Conservation (phyloP, 1,140 invertebrate genomes). For the Drosophila oshimai region DNA sequence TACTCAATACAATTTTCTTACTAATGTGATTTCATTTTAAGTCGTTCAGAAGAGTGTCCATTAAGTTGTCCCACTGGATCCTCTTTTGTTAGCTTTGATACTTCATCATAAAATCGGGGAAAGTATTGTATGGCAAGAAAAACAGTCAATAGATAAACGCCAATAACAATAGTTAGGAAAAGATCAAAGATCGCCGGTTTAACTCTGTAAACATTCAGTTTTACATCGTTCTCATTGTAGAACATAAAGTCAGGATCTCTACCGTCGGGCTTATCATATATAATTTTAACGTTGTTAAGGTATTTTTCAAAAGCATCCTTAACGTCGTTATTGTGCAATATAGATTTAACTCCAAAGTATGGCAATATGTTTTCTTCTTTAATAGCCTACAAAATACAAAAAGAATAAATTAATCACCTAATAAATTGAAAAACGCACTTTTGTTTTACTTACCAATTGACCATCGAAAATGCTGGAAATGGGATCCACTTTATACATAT, state of each 20-base stretch:
- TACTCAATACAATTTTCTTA: not conserved
- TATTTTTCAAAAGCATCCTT: slow-evolving; percentile 90
- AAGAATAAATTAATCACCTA: not conserved
- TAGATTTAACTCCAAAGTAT: slow-evolving; percentile 71
- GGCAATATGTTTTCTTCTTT: slow-evolving; percentile 62
- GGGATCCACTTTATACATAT: slow-evolving; percentile 90
- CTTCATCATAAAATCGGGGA: slow-evolving; percentile 84
- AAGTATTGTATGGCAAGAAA: slow-evolving; percentile 93
- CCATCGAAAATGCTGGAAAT: slow-evolving; percentile 63
- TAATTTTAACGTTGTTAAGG: slow-evolving; percentile 89
- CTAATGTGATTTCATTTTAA: slow-evolving; percentile 41
- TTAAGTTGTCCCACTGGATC: slow-evolving; percentile 14
- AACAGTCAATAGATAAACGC: slow-evolving; percentile 90
- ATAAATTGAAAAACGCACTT: not conserved
- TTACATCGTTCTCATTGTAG: slow-evolving; percentile 91
- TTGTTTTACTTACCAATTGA: slow-evolving; percentile 53
- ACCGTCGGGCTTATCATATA: slow-evolving; percentile 88
- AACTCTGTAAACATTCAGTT: slow-evolving; percentile 95
- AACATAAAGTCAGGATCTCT: slow-evolving; percentile 97
- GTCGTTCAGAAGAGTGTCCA: slow-evolving; percentile 29
- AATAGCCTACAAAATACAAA: slow-evolving; percentile 49
- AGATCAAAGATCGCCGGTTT: slow-evolving; percentile 99
- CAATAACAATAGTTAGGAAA: slow-evolving; percentile 93
- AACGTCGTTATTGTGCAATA: slow-evolving; percentile 75
- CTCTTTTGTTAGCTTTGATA: slow-evolving; percentile 81